Conservation (phyloP, 2,113 vertebrate species). For the Atherinomorus stipes region DNA sequence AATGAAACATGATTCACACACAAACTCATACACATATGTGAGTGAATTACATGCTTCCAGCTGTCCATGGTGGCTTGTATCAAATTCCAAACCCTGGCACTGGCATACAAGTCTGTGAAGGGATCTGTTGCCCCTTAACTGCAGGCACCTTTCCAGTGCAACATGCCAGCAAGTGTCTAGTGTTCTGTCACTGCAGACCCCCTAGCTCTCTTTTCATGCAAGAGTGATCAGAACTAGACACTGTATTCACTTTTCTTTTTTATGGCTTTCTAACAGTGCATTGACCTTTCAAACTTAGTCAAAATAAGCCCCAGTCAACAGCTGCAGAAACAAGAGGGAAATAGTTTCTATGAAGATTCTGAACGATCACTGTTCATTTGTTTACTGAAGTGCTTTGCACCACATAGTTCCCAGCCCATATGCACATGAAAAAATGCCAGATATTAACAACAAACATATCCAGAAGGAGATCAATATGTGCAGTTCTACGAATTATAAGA, state of each 20-base stretch:
- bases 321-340: conserved; percentile 22
- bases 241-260: conserved; percentile 14
- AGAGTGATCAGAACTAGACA: conserved; percentile 10
- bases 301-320: conserved; percentile 12
- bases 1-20: conserved; percentile 14
- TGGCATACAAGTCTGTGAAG: conserved; percentile 46
- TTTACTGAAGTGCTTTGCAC: conserved; percentile 13
- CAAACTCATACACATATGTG: conserved; percentile 9
- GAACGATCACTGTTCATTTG: neutral
- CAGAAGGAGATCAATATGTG: neutral
- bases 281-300: conserved; percentile 39
- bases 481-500: neutral
- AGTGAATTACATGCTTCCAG: conserved; percentile 53
- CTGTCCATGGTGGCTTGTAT: conserved; percentile 60
- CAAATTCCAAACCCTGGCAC: conserved; percentile 59
- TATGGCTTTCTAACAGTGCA: conserved; percentile 13
- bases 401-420: neutral
- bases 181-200: conserved; percentile 49
- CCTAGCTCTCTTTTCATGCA: conserved; percentile 33
- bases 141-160: conserved; percentile 59
- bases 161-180: conserved; percentile 57
- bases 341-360: conserved; percentile 8
- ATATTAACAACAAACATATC: neutral
- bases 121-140: conserved; percentile 50
- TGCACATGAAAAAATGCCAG: neutral